Conservation (phyloP, 2,113 vertebrate species). For the Jacana jacana region DNA sequence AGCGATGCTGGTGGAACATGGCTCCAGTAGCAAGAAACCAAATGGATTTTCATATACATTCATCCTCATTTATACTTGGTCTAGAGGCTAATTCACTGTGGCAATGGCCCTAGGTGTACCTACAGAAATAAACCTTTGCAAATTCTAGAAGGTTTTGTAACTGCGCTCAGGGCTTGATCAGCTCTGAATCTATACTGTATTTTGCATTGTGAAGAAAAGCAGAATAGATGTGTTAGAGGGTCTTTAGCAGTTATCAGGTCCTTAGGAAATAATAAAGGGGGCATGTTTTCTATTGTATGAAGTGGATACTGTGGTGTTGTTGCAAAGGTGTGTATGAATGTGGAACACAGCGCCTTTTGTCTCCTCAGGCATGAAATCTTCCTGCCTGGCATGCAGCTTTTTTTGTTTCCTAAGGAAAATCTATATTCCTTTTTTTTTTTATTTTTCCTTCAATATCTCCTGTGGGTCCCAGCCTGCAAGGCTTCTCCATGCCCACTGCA, state of each 20-base stretch:
- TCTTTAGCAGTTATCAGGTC: neutral
- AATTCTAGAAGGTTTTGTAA: neutral
- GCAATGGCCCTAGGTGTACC: neutral
- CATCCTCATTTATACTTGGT: neutral
- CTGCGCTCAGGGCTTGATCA: neutral
- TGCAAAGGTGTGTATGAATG: neutral
- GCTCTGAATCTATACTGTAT: neutral
- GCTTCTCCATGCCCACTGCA: slow-evolving; percentile 5
- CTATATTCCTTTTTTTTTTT: neutral
- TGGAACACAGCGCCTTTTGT: neutral
- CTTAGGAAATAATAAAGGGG: neutral
- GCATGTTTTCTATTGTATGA: neutral
- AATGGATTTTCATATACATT: neutral
- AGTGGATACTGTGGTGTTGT: neutral
- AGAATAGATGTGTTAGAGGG: neutral
- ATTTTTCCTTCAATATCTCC: neutral
- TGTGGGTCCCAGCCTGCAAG: neutral
- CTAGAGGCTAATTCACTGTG: neutral
- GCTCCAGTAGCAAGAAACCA: neutral
- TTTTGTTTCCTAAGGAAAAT: neutral
- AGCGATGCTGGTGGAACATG: neutral
- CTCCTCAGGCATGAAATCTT: neutral
- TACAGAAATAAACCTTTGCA: neutral
- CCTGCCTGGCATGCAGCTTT: neutral
- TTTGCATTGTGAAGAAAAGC: neutral